phyloP scores from a whole-genome alignment of 1,140 invertebrate species.

The Mactra quadrangularis region DNA sequence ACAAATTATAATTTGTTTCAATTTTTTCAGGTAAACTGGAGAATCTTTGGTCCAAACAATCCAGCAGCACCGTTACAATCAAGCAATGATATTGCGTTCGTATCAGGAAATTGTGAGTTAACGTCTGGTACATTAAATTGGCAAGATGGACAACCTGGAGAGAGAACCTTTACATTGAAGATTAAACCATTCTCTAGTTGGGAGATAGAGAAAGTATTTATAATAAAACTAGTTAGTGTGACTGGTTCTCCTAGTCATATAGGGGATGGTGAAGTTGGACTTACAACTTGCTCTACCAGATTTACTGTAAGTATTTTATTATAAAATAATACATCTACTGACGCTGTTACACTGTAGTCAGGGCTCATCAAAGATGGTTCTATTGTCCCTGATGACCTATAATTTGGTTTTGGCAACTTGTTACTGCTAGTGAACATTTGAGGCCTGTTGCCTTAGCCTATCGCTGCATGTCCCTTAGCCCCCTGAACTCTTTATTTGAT shows the following conservation, averaged over 20 bases:
- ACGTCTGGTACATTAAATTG: constrained; percentile 74
- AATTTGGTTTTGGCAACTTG: no score
- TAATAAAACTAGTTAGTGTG: constrained; percentile 75
- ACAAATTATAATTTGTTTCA: no score
- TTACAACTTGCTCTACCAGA: constrained; percentile 66
- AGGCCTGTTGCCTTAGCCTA: no score
- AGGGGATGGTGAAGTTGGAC: constrained; percentile 77
- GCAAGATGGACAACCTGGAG: constrained; percentile 72
- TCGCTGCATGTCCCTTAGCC: no score
- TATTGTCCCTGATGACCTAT: no score
- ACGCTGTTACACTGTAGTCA: no score
- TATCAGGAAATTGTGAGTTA: constrained; percentile 63
- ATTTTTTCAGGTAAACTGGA: constrained; percentile 79
- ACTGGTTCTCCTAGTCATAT: constrained; percentile 61
- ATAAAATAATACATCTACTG: no score
- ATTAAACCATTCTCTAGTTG: constrained; percentile 78
- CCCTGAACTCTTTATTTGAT: no score
- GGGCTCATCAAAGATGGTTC: no score
- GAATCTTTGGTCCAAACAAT: constrained; percentile 81
- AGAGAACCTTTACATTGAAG: constrained; percentile 72
- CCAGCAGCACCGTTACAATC: constrained; percentile 68
- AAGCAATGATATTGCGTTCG: constrained; percentile 75
- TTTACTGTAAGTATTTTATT: constrained; percentile 79
- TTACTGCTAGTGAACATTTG: no score
- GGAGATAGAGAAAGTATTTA: constrained; percentile 80